Evolutionary conservation across 2,113 vertebrate genomes (phyloP), one percentile per base, ranked within the genome.

Genomic region (Axis porcinus): DNA sequence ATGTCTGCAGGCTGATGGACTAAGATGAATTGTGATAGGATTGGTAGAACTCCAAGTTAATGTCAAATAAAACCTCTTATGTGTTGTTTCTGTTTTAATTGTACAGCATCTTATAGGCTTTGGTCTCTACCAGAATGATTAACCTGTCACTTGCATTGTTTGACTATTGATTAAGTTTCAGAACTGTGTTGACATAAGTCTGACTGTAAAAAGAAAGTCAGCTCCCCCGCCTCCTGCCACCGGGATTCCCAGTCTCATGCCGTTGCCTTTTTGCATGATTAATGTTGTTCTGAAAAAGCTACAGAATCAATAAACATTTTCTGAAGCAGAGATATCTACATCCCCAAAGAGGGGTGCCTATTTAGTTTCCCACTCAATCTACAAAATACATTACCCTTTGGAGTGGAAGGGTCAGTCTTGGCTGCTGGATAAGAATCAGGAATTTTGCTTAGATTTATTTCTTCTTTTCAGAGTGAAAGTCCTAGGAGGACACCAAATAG

Each of bases 151-250:
- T 96, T 67, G 33, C 95, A 25, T 97, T 98, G 94, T 95, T 98
- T 98, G 86, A 95, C 84, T 98, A 97, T 96, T 97, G 98, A 98
- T 97, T 98, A 85, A 88, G 97, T 97, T 98, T 97, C 84, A 97
- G 81, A 98, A 98, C 95, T 96, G 58, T 97, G 55, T 97, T 97
- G 91, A 96, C 92, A 95, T n/a, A 97, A 97, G 58, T 47, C 84
- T 95, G 87, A 82, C 94, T 82, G 43, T 92, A 64, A 95, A 97
- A 91, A 97, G 60, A 96, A 96, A 98, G 50, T 28, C 79, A 28
- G 81, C 67, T 97, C 76, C 85, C 30, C 94, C 95, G 90, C 93
- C 91, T 97, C 97, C 96, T 85, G 50, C 81, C 97, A 4, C 67
- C 78, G 54, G 94, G 89, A 30, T 57, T 85, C 40, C 23, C 45